Evolutionary conservation across 64 coral and sea anemone genomes (phyloP).

Genomic region (Pocillopora verrucosa): DNA sequence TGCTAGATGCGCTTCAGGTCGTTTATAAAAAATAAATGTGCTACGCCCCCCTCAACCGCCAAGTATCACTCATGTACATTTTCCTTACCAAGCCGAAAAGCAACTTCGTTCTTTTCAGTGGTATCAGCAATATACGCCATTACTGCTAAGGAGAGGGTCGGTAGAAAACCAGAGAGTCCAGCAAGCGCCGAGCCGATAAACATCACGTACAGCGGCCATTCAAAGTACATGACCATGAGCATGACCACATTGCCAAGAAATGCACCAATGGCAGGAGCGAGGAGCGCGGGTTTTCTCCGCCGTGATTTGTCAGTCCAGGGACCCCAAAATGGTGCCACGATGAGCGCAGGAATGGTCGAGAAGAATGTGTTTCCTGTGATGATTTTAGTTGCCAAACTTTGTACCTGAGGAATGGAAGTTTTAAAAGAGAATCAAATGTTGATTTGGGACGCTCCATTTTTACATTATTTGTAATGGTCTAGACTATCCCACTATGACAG

Average conservation of each 20-base stretch:
- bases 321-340: conserved; percentile 49
- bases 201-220: conserved; percentile 21
- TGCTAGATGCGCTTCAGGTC: too few relatives aligned
- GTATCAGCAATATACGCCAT: conserved; percentile 47
- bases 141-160: background rate
- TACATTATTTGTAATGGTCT: background rate
- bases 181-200: conserved; percentile 7
- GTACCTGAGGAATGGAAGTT: conserved; percentile 41
- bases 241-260: background rate
- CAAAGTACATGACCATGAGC: conserved; percentile 15
- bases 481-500: too few relatives aligned
- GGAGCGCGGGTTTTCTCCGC: conserved; percentile 9
- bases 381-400: conserved; percentile 50
- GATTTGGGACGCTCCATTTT: background rate
- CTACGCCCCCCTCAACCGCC: too few relatives aligned
- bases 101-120: background rate
- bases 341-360: background rate
- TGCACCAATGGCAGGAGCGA: conserved; percentile 30
- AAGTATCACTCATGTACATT: background rate
- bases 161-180: conserved; percentile 16
- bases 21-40: too few relatives aligned
- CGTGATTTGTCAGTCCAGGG: conserved; percentile 51
- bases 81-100: conserved; percentile 22
- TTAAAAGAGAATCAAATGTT: background rate
- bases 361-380: conserved; percentile 36